A percentile compares a stretch with the other conserved stretches of the same genome.
These are phyloP conservation scores for Apamea epomidion DNA, from an alignment of 2,888 invertebrate species.

Conservation along the genomic window DNA sequence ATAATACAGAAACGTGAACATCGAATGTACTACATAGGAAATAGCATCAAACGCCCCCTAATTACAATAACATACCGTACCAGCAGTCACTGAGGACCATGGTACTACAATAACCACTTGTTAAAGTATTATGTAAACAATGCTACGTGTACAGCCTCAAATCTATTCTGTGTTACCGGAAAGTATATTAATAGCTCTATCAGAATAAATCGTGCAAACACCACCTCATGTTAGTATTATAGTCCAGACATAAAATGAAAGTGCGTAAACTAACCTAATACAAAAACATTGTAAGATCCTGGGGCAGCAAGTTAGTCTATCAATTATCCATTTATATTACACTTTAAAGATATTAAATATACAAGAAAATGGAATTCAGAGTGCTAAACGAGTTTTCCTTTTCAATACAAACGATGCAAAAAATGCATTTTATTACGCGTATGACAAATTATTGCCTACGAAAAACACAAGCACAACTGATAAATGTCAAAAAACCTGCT, in stretches of 20 bases:
- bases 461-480: constrained; percentile 16
- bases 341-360: constrained; percentile 20
- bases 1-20: constrained; percentile 6
- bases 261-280: constrained; percentile 53
- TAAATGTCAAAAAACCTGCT: constrained; percentile 17
- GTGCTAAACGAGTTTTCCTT: constrained; percentile 15
- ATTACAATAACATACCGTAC: neutral
- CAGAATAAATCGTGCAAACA: constrained; percentile 10
- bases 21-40: neutral
- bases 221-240: constrained; percentile 39
- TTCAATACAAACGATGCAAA: constrained; percentile 1
- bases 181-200: constrained; percentile 24
- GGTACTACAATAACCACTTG: constrained; percentile 25
- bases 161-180: neutral
- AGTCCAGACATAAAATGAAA: constrained; percentile 48
- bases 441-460: constrained; percentile 12
- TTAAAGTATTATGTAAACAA: constrained; percentile 48
- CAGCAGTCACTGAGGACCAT: neutral
- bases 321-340: constrained; percentile 23
- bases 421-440: constrained; percentile 7
- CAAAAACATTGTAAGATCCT: constrained; percentile 49
- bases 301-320: constrained; percentile 14
- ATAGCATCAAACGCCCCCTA: constrained; percentile 35
- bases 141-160: constrained; percentile 21
- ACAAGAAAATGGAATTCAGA: constrained; percentile 17